A percentile compares a stretch with the other conserved stretches of the same genome.
Conservation (phyloP, 2,888 invertebrate genomes). For the Tipula vernalis region DNA sequence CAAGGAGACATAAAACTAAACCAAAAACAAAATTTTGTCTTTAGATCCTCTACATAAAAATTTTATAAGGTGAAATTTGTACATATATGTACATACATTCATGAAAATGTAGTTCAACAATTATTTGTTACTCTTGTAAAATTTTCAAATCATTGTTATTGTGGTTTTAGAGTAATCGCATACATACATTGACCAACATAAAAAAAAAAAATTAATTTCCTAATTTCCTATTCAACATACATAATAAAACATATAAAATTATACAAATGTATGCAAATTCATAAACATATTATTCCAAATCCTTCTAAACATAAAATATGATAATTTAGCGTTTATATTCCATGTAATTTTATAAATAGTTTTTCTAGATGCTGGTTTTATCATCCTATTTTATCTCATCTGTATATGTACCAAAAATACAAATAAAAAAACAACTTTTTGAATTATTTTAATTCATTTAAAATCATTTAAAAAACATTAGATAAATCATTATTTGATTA, state of each 20-base stretch:
- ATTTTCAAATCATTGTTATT: not conserved
- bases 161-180: not conserved
- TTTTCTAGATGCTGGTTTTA: not conserved
- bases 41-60: not conserved
- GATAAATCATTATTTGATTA: constrained; percentile 4
- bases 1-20: not conserved
- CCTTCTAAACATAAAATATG: not conserved
- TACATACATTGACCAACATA: not conserved
- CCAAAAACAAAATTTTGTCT: not conserved
- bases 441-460: not conserved
- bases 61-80: not conserved
- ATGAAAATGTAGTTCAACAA: not conserved
- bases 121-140: not conserved
- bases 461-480: not conserved
- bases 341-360: not conserved
- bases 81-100: not conserved
- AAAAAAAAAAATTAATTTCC: not conserved
- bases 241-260: not conserved
- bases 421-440: no score
- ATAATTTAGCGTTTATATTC: not conserved
- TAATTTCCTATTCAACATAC: not conserved
- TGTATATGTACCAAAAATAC: not conserved
- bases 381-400: not conserved
- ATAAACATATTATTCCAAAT: not conserved
- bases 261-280: not conserved